Conservation (phyloP, 1,140 invertebrate species). For the Zaprionus camerounensis region DNA sequence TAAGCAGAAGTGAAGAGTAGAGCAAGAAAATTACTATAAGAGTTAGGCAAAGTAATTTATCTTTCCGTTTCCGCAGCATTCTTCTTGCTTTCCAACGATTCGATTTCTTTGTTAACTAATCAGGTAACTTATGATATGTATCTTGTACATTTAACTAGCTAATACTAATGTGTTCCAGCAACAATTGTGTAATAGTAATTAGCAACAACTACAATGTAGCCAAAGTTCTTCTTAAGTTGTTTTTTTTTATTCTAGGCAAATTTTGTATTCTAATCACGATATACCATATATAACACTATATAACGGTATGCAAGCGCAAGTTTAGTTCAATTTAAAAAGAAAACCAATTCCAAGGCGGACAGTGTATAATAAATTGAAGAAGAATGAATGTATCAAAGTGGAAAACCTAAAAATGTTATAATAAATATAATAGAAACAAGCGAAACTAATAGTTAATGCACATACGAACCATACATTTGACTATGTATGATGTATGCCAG, state of each 20-base stretch:
- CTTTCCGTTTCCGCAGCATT: slow-evolving; percentile 6
- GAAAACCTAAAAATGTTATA: slow-evolving; percentile 18
- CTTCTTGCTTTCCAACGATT: background rate
- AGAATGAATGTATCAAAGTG: slow-evolving; percentile 9
- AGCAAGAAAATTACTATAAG: slow-evolving; percentile 2
- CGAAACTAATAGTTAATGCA: slow-evolving; percentile 46
- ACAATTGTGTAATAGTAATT: slow-evolving; percentile 59
- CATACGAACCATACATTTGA: slow-evolving; percentile 1
- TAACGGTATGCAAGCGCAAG: slow-evolving; percentile 45
- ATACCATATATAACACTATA: slow-evolving; percentile 25
- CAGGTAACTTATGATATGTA: slow-evolving; percentile 27
- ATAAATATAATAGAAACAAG: slow-evolving; percentile 13
- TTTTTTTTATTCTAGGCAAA: slow-evolving; percentile 67
- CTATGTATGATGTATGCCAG: slow-evolving; percentile 40
- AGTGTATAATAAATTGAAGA: slow-evolving; percentile 21
- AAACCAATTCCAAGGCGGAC: slow-evolving; percentile 6
- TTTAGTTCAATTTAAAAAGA: slow-evolving; percentile 53
- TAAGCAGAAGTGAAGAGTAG: background rate
- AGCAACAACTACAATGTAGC: slow-evolving; percentile 52
- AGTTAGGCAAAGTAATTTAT: background rate
- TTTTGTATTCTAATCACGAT: slow-evolving; percentile 28
- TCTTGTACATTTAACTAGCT: slow-evolving; percentile 52
- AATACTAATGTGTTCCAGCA: slow-evolving; percentile 74
- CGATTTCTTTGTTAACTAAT: slow-evolving; percentile 28
- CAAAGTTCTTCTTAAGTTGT: slow-evolving; percentile 64